Percentiles rank a stretch among this genome's conserved stretches.
Conservation (phyloP, 2,113 vertebrate genomes). For the Esox niger region DNA sequence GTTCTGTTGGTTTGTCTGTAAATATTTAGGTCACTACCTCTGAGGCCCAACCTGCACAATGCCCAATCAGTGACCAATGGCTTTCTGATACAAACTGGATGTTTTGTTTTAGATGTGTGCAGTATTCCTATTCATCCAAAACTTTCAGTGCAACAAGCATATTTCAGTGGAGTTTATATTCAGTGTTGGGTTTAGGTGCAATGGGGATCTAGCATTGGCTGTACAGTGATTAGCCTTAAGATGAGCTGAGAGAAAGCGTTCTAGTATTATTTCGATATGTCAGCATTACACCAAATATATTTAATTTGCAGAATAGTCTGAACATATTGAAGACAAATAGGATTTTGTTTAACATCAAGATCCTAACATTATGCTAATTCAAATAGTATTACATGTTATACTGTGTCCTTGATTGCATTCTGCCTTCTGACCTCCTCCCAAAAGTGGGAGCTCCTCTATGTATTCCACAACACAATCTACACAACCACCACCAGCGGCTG, state of each 20-base stretch:
- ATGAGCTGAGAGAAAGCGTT: constrained; percentile 22
- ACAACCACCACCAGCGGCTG: constrained; percentile 36
- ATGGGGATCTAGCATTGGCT: constrained; percentile 44
- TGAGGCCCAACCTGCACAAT: constrained; percentile 57
- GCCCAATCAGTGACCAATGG: no score
- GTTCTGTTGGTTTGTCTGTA: constrained; percentile 28
- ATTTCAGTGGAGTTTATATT: no score
- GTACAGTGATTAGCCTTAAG: constrained; percentile 53
- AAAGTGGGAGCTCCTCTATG: constrained; percentile 12
- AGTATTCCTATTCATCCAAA: no score
- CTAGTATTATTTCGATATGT: constrained; percentile 12
- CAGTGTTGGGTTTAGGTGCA: constrained; percentile 37
- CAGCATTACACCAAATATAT: constrained; percentile 68
- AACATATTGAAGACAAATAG: constrained; percentile 56
- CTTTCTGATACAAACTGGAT: no score
- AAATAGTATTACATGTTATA: constrained; percentile 24
- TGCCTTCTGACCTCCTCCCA: constrained; percentile 21
- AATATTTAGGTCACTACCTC: constrained; percentile 17
- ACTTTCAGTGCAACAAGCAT: no score
- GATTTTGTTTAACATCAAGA: constrained; percentile 20
- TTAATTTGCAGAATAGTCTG: constrained; percentile 59
- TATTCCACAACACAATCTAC: constrained; percentile 15
- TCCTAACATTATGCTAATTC: constrained; percentile 1
- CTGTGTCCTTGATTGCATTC: constrained; percentile 12
- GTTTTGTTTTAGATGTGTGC: no score